Base-by-base conservation (phyloP, 2,888 invertebrate species). In the Belgica antarctica region DNA sequence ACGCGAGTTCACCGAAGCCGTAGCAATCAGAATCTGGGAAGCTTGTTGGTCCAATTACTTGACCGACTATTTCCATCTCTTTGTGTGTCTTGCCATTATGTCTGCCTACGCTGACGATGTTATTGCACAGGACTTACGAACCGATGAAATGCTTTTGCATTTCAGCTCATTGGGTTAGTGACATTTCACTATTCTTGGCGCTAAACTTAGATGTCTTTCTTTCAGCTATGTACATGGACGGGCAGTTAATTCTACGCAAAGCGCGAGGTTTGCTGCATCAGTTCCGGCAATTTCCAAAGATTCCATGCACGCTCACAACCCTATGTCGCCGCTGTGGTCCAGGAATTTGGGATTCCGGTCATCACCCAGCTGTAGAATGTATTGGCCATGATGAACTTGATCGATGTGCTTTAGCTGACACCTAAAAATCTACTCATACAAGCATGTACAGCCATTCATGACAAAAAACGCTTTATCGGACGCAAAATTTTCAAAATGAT, bases 1-100 rank as follows among this genome's bases (percentile, higher is more conserved):
- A 76, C 84, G 95, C 0, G 95, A 96, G 80, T 96, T 96, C 77
- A 89, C 91, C 0, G 94, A 94, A 78, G 87, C 88, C 12, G 90
- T 92, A 36, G 94, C 94, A 0, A 84, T 95, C 57, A 84, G 89
- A 31, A 94, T 96, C 89, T 96, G 95, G 95, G 94, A 96, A 81
- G 91, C 95, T 1, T 97, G 96, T 81, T 97, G 97, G 97, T 90
- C 95, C 0, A 94, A 94, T 81, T 96, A 94, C 79, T 87, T 95
- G 77, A 96, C 96, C 0, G 94, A 95, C 78, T 95, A 95, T 79
- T 97, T 97, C 82, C 96, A 97, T 77, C 82, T 97, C 75, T 97
- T 97, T 81, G 84, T 97, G 70, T 95, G 95, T 77, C 84, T 95
- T 74, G 92, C 96, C 70, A 95, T 97, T 75, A 89, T 96, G 72